A percentile compares a stretch with the other conserved stretches of the same genome.
These are phyloP conservation scores for Pterobdella sp. DNA, from an alignment of 2,888 invertebrate genomes.

Conservation along the genomic window DNA sequence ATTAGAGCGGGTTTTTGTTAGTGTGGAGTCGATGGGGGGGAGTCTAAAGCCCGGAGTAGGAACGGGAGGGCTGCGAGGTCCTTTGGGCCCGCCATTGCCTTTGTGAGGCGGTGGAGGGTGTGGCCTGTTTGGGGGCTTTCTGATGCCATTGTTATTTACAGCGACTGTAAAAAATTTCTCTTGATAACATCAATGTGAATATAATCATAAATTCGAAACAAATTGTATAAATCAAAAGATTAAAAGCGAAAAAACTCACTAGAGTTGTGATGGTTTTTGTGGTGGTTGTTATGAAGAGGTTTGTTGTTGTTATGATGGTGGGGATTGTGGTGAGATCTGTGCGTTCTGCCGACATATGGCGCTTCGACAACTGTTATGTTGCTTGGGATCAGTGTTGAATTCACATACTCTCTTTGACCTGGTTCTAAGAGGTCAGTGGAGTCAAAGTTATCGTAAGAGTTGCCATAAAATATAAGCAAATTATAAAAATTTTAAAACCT, in stretches of 20 bases:
- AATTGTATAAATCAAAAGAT: too few species aligned
- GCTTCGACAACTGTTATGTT: constrained; percentile 17
- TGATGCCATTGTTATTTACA: too few species aligned
- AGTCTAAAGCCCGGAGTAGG: constrained; percentile 8
- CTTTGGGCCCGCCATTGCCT: neutral
- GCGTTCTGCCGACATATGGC: neutral
- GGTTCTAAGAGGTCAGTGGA: constrained; percentile 26
- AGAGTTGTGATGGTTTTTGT: neutral
- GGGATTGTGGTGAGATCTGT: constrained; percentile 10
- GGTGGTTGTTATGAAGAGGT: neutral
- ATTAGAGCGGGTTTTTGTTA: neutral
- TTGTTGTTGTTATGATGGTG: constrained; percentile 7
- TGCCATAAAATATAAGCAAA: neutral
- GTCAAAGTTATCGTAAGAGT: neutral
- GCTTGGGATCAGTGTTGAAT: constrained; percentile 17
- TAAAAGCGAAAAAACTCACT: neutral
- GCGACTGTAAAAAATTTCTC: too few species aligned
- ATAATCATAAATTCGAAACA: too few species aligned
- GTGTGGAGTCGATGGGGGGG: neutral
- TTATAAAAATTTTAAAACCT: neutral
- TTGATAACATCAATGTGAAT: too few species aligned
- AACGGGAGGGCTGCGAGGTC: neutral
- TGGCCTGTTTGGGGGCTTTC: neutral
- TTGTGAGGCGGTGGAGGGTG: neutral
- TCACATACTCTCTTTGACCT: constrained; percentile 31